phyloP scores from a whole-genome alignment of 2,888 invertebrate species.

The Idaea straminata region DNA sequence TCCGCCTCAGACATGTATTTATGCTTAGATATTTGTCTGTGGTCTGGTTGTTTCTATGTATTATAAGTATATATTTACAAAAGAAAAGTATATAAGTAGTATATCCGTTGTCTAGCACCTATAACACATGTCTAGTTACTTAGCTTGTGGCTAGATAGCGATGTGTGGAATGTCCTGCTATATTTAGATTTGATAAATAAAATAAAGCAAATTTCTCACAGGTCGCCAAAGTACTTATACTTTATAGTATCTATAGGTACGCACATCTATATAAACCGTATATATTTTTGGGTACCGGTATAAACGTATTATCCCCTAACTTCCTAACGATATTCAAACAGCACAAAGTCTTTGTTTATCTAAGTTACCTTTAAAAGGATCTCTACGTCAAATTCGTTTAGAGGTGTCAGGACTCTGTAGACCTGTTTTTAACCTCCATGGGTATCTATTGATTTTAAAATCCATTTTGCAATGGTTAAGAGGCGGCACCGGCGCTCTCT shows the following conservation, averaged over 20 bases:
- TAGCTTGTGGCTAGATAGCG: too few relatives aligned
- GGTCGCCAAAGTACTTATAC: neutral
- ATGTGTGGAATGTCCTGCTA: too few relatives aligned
- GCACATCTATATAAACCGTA: neutral
- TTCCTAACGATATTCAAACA: neutral
- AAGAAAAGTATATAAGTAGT: too few relatives aligned
- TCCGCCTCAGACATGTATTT: too few relatives aligned
- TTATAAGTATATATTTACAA: too few relatives aligned
- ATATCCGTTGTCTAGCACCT: too few relatives aligned
- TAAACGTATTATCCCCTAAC: neutral
- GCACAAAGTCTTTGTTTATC: neutral
- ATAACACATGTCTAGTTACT: too few relatives aligned
- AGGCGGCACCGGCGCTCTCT: too few relatives aligned
- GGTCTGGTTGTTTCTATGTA: too few relatives aligned
- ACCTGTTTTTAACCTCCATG: neutral
- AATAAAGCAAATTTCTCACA: neutral
- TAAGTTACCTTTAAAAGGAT: neutral
- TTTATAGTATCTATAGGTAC: neutral
- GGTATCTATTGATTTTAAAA: neutral
- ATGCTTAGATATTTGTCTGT: too few relatives aligned
- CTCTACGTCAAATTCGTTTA: conserved; percentile 2
- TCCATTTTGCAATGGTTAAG: neutral
- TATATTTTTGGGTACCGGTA: neutral
- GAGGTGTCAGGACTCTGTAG: neutral
- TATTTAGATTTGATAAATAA: too few relatives aligned